Percentiles rank a stretch among this genome's conserved stretches.
phyloP scores from a whole-genome alignment of 2,113 vertebrate genomes.

The Bos javanicus region DNA sequence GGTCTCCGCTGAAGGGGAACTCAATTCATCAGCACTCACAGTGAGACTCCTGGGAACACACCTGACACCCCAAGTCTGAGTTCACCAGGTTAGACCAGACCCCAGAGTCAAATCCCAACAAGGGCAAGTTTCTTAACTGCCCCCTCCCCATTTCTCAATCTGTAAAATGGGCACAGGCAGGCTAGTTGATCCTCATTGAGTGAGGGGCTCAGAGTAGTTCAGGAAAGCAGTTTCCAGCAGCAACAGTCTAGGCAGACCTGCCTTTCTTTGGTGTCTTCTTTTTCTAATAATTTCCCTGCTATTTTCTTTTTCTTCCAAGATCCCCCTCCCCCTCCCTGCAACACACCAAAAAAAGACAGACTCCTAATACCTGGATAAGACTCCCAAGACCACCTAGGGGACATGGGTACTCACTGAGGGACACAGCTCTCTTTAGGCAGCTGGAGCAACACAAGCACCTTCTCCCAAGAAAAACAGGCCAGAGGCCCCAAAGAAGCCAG shows the following conservation, averaged over 20 bases:
- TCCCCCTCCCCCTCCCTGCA: fast-evolving
- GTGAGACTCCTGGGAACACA: not conserved
- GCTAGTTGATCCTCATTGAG: not conserved
- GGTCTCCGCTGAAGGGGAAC: not conserved
- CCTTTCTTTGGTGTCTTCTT: not conserved
- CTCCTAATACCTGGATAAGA: not conserved
- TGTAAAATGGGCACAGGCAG: not conserved
- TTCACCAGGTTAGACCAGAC: not conserved
- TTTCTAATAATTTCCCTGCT: not conserved
- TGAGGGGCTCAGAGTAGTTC: not conserved
- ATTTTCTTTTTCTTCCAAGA: not conserved
- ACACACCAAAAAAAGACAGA: not conserved
- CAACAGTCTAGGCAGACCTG: not conserved
- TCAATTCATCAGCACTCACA: not conserved
- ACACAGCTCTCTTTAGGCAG: not conserved
- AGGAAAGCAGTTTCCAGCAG: not conserved
- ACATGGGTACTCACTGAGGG: not conserved
- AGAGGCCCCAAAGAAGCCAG: not conserved
- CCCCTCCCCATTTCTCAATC: not conserved
- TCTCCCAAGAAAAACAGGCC: not conserved
- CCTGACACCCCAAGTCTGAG: not conserved
- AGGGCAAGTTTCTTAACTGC: not conserved
- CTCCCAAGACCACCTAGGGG: not conserved
- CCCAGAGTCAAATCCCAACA: not conserved
- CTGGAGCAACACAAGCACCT: not conserved